A percentile compares a stretch with the other conserved stretches of the same genome.
These are phyloP conservation scores for Pristiophorus japonicus DNA, from an alignment of 2,113 vertebrate species.

Conservation along the genomic window DNA sequence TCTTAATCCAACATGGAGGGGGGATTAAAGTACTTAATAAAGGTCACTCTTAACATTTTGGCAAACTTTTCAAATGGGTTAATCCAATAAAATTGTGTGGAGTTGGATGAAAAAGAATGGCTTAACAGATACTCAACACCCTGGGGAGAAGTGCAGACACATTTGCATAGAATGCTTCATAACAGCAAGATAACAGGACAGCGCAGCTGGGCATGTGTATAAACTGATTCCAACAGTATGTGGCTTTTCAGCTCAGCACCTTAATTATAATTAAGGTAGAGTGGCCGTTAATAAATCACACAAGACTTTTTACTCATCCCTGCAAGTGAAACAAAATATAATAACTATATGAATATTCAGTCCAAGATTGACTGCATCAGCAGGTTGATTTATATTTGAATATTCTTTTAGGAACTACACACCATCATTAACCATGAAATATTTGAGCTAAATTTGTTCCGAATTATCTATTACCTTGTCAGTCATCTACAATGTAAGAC, in stretches of 20 bases:
- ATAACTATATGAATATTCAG: conserved; percentile 19
- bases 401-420: neutral
- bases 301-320: neutral
- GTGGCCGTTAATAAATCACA: conserved; percentile 13
- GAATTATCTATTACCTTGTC: conserved; percentile 18
- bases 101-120: neutral
- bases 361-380: neutral
- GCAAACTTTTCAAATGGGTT: neutral
- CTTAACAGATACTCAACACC: neutral
- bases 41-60: neutral
- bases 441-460: neutral
- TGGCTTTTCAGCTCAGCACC: neutral
- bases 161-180: neutral
- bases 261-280: conserved; percentile 7
- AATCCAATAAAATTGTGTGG: neutral
- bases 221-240: conserved; percentile 6
- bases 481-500: neutral
- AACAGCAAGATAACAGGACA: neutral
- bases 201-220: neutral
- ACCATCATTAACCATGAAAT: conserved; percentile 27
- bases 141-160: neutral
- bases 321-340: neutral
- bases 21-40: neutral
- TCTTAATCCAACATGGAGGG: neutral
- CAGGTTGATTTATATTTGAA: conserved; percentile 15